phyloP scores from a whole-genome alignment of 1,140 invertebrate species.

The Ostrea denselamellosa region DNA sequence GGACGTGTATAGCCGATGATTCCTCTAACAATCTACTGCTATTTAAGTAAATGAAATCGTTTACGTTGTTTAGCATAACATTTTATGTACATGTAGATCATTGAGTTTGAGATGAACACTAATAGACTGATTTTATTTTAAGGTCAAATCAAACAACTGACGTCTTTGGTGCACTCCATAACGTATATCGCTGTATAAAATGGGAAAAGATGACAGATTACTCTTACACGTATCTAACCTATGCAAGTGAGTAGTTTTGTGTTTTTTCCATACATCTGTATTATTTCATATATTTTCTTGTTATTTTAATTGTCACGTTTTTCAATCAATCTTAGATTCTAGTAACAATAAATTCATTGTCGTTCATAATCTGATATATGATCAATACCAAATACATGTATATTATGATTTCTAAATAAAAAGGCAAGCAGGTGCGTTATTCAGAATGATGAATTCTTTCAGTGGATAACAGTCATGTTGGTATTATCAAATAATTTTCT shows the following conservation, averaged over 20 bases:
- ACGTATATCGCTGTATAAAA: constrained; percentile 45
- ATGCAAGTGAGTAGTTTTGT: constrained; percentile 10
- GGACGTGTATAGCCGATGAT: constrained; percentile 40
- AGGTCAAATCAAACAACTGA: constrained; percentile 37
- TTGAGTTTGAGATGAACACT: neutral
- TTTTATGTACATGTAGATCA: too few species aligned
- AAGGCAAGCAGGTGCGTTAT: too few species aligned
- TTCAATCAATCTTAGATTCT: too few species aligned
- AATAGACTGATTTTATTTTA: neutral
- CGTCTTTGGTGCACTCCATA: constrained; percentile 33
- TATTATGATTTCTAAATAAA: too few species aligned
- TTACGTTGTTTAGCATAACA: too few species aligned
- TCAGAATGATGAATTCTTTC: too few species aligned
- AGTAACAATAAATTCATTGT: too few species aligned
- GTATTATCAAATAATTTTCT: too few species aligned
- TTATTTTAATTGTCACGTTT: neutral
- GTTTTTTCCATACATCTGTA: neutral
- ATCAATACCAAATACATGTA: too few species aligned
- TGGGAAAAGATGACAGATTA: constrained; percentile 45
- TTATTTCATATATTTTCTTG: neutral
- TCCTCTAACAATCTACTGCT: constrained; percentile 32
- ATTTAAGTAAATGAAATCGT: constrained; percentile 28
- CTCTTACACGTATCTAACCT: constrained; percentile 39
- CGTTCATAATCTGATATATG: too few species aligned
- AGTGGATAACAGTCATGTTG: too few species aligned